Conservation (phyloP, 2,113 vertebrate species). For the Microcebus murinus region DNA sequence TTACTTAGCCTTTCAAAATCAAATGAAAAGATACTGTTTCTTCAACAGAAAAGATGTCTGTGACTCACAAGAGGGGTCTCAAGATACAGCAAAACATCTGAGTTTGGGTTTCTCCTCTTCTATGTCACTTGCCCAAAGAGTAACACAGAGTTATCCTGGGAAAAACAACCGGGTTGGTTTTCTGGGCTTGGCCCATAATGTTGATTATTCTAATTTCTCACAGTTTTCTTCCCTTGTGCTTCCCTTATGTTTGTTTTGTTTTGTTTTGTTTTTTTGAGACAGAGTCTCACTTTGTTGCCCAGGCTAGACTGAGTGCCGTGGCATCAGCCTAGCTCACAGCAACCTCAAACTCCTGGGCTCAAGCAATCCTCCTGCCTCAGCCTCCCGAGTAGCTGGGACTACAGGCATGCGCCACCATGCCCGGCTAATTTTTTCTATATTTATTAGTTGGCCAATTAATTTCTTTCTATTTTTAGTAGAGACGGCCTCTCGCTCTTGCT, state of each 20-base stretch:
- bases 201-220: not conserved
- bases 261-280: no score
- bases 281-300: no score
- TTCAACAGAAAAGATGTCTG: not conserved
- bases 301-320: no score
- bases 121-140: not conserved
- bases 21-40: not conserved
- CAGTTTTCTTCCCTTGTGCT: not conserved
- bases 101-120: not conserved
- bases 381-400: no score
- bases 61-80: not conserved
- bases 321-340: no score
- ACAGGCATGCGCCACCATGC: no score
- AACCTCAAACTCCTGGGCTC: no score
- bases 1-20: conserved; percentile 6
- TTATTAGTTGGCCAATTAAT: no score
- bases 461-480: no score
- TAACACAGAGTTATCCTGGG: not conserved
- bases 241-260: not conserved
- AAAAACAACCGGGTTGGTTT: not conserved
- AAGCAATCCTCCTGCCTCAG: no score
- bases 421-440: no score
- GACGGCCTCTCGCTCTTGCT: no score
- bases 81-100: not conserved
- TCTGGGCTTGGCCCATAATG: not conserved